These are phyloP conservation scores for Diplodus sargus DNA, from an alignment of 2,797 vertebrate species.

Conservation along the genomic window DNA sequence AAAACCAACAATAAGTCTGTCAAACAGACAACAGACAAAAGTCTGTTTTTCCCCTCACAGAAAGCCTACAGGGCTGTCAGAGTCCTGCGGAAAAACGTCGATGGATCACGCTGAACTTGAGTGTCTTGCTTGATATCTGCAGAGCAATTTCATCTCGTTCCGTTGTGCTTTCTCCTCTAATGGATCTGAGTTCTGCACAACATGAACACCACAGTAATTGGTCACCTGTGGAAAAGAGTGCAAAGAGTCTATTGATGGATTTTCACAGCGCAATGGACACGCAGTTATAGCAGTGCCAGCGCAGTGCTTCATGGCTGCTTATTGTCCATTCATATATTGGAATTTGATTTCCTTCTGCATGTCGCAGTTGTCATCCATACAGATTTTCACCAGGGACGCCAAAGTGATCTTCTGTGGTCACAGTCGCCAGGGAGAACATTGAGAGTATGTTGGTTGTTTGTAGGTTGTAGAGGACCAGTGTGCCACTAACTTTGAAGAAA, in stretches of 20 bases:
- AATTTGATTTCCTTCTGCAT: background rate
- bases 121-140: conserved; percentile 38
- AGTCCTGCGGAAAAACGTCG: conserved; percentile 12
- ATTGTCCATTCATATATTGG: background rate
- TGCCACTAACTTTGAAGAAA: background rate
- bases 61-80: conserved; percentile 23
- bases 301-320: background rate
- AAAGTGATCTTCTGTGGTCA: background rate
- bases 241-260: conserved; percentile 13
- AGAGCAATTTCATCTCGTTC: conserved; percentile 31
- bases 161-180: conserved; percentile 16
- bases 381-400: background rate
- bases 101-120: conserved; percentile 36
- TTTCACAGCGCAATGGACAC: background rate
- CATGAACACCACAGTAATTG: conserved; percentile 36
- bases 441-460: too few species aligned
- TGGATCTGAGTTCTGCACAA: conserved; percentile 6
- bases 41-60: background rate
- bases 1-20: conserved; percentile 10
- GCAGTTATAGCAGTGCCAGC: background rate
- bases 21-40: conserved; percentile 32
- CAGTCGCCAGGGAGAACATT: background rate
- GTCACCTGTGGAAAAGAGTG: conserved; percentile 27
- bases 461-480: background rate
- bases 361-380: background rate